Evolutionary conservation across 2,113 vertebrate species (phyloP).

Genomic region (Chloropsis cyanopogon): DNA sequence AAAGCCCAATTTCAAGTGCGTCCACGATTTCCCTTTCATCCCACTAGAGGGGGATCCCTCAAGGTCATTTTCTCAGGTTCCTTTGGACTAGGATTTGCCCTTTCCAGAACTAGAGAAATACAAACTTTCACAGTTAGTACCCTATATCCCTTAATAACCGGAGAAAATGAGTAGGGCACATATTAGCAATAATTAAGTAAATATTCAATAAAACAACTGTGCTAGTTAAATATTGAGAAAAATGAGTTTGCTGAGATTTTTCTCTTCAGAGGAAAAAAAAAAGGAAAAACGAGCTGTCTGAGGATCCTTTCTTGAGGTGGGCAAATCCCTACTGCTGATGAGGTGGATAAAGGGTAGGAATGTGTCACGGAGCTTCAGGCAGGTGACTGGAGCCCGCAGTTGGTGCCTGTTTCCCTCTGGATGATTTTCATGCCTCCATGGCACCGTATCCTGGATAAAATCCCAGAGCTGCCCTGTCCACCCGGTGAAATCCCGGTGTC

Average conservation of each 20-base stretch:
- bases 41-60: conserved; percentile 26
- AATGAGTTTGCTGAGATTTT: not conserved
- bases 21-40: not conserved
- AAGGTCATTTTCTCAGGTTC: not conserved
- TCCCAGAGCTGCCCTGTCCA: not conserved
- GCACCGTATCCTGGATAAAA: not conserved
- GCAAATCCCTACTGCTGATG: not conserved
- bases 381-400: not conserved
- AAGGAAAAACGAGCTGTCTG: accelerated
- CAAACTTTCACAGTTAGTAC: not conserved
- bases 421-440: not conserved
- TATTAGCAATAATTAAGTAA: not conserved
- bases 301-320: not conserved
- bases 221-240: not conserved
- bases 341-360: not conserved
- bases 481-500: not conserved
- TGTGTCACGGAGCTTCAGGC: not conserved
- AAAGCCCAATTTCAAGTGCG: not conserved
- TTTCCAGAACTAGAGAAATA: not conserved
- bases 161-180: not conserved
- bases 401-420: not conserved
- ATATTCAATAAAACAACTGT: not conserved
- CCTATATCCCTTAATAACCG: not conserved
- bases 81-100: not conserved
- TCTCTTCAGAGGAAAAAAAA: not conserved